These are phyloP conservation scores for Mola mola DNA, from an alignment of 2,113 vertebrate genomes.

Conservation along the genomic window DNA sequence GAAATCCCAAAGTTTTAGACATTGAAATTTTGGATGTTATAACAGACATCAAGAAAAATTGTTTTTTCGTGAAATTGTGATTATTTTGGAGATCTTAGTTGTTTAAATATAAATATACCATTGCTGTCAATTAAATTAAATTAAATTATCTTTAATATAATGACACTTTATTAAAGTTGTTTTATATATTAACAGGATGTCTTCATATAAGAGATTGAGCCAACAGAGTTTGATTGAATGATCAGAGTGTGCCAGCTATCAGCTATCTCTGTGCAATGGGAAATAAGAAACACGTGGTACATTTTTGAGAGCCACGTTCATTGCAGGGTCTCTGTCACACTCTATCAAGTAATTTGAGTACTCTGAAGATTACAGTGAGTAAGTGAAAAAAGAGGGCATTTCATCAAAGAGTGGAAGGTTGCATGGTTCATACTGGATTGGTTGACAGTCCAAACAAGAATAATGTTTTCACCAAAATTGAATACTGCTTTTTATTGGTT, in stretches of 20 bases:
- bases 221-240: not conserved
- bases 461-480: not conserved
- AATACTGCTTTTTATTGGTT: too few relatives aligned
- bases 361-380: not conserved
- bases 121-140: too few relatives aligned
- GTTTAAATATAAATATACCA: too few relatives aligned
- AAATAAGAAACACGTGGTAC: conserved; percentile 5
- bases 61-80: too few relatives aligned
- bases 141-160: too few relatives aligned
- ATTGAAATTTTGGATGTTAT: too few relatives aligned
- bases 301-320: not conserved
- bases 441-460: not conserved
- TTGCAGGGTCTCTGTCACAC: conserved; percentile 7
- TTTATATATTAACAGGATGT: not conserved
- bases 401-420: not conserved
- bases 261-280: not conserved
- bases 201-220: too few relatives aligned
- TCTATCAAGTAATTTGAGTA: conserved; percentile 39
- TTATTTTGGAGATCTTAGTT: too few relatives aligned
- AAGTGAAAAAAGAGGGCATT: not conserved
- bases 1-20: too few relatives aligned
- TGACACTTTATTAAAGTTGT: too few relatives aligned
- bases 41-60: too few relatives aligned
- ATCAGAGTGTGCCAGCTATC: conserved; percentile 10
- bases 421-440: not conserved